Conservation (phyloP, 2,797 vertebrate species). For the Sarcophilus harrisii region DNA sequence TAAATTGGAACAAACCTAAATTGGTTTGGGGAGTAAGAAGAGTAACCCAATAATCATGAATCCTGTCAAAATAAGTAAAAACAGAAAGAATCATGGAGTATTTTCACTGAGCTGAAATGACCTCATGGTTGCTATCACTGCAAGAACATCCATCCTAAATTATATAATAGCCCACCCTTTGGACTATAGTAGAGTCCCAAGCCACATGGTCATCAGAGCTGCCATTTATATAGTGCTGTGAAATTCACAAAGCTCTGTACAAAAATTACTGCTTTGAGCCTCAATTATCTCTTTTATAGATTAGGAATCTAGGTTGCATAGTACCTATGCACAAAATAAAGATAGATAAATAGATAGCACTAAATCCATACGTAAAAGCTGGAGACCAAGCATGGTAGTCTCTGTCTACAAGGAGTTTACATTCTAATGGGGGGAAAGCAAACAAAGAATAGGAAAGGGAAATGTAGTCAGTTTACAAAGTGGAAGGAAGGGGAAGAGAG, state of each 20-base stretch:
- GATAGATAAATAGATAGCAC: background rate
- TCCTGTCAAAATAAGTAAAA: constrained; percentile 47
- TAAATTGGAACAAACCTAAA: constrained; percentile 47
- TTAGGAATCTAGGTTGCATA: background rate
- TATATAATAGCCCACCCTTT: no score
- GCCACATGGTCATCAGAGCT: background rate
- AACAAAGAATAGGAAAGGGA: background rate
- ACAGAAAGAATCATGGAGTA: background rate
- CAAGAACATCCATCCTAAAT: background rate
- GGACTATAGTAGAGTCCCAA: background rate
- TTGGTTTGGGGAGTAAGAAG: constrained; percentile 53
- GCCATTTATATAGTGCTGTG: background rate
- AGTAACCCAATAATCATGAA: constrained; percentile 32
- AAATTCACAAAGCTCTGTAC: background rate
- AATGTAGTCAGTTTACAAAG: background rate
- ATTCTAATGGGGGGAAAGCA: background rate
- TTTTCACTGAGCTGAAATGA: background rate
- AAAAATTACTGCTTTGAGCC: background rate
- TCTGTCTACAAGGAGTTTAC: background rate
- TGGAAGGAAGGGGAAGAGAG: background rate
- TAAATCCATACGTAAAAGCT: background rate
- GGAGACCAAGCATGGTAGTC: background rate
- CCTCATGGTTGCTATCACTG: background rate
- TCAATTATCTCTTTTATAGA: background rate
- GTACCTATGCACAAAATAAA: background rate